A percentile compares a stretch with the other conserved stretches of the same genome.
phyloP scores from a whole-genome alignment of 2,888 invertebrate genomes.

The Sinelater perroti region DNA sequence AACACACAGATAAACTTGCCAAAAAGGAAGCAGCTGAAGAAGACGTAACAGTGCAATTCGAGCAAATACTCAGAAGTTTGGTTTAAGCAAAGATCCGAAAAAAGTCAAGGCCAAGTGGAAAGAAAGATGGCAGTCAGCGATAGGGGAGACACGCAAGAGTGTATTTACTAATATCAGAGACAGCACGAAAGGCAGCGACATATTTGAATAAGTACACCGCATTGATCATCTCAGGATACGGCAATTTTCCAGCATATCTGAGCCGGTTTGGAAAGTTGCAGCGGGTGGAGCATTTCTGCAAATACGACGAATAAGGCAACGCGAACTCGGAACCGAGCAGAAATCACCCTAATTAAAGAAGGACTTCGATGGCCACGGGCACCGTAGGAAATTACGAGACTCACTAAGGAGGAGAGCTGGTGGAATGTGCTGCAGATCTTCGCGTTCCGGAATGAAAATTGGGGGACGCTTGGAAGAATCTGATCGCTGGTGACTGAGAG shows the following conservation, averaged over 20 bases:
- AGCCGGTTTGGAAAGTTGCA: not conserved
- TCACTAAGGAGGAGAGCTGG: not conserved
- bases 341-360: not conserved
- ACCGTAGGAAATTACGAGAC: not conserved
- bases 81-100: not conserved
- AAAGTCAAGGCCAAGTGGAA: not conserved
- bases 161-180: not conserved
- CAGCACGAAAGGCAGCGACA: not conserved
- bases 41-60: not conserved
- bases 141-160: not conserved
- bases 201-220: not conserved
- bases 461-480: too few species aligned
- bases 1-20: too few species aligned
- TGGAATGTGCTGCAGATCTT: not conserved
- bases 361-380: not conserved
- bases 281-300: not conserved
- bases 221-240: not conserved
- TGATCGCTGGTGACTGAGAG: too few species aligned
- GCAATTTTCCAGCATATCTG: not conserved
- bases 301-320: not conserved
- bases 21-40: too few species aligned
- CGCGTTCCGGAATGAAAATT: too few species aligned
- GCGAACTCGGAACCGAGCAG: not conserved
- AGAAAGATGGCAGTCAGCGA: not conserved
- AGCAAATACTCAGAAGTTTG: not conserved